These are phyloP conservation scores for Dorcus parallelipipedus DNA, from an alignment of 2,888 invertebrate species.

Conservation along the genomic window DNA sequence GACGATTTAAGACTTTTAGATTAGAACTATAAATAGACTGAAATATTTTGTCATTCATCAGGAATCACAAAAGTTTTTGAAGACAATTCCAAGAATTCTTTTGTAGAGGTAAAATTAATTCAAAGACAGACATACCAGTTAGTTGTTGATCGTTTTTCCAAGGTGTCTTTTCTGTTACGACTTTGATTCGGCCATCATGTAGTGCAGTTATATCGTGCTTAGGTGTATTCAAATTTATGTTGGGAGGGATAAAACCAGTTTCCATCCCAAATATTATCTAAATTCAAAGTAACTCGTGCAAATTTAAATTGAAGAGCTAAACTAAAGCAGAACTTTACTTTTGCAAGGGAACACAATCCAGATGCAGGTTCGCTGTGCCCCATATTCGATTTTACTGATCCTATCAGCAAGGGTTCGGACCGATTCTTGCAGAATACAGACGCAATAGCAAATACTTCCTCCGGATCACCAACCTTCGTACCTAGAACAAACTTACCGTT, in stretches of 20 bases:
- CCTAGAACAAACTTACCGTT: slow-evolving; percentile 42
- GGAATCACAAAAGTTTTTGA: no score
- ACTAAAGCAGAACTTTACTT: slow-evolving; percentile 50
- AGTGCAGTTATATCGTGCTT: slow-evolving; percentile 58
- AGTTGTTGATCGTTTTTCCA: slow-evolving; percentile 65
- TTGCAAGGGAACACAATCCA: slow-evolving; percentile 77
- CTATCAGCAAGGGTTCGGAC: slow-evolving; percentile 73
- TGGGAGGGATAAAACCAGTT: slow-evolving; percentile 76
- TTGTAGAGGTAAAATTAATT: not conserved
- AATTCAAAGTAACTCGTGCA: not conserved
- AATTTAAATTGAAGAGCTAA: not conserved
- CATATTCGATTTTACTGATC: slow-evolving; percentile 91
- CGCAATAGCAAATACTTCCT: slow-evolving; percentile 81
- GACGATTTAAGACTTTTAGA: no score
- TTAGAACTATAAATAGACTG: no score
- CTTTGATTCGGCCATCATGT: slow-evolving; percentile 60
- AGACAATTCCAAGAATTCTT: no score
- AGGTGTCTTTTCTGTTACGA: slow-evolving; percentile 69
- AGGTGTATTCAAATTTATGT: slow-evolving; percentile 65
- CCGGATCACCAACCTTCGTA: slow-evolving; percentile 84
- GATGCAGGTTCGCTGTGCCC: slow-evolving; percentile 89
- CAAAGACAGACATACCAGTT: slow-evolving; percentile 55
- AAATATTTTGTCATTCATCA: no score
- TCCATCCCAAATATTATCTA: slow-evolving; percentile 66
- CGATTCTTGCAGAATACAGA: slow-evolving; percentile 73